Evolutionary conservation across 2,113 vertebrate genomes (phyloP).

Genomic region (Laticauda laticaudata): DNA sequence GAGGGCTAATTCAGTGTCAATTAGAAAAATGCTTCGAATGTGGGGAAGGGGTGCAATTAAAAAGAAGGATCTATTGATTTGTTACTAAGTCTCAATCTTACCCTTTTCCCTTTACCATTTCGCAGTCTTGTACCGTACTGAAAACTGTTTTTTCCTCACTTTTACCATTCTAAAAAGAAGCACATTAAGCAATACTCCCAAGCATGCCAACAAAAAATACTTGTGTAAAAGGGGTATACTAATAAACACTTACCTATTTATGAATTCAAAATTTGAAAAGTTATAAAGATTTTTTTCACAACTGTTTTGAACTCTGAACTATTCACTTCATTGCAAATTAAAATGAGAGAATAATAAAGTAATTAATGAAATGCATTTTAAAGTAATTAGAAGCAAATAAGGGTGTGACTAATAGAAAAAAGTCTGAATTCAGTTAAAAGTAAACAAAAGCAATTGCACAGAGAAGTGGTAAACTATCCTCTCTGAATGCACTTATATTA

Average conservation of each 20-base stretch:
- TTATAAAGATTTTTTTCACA: neutral
- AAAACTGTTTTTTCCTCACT: constrained; percentile 46
- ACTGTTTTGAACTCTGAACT: neutral
- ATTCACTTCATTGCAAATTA: neutral
- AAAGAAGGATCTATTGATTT: constrained; percentile 48
- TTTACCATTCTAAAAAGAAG: constrained; percentile 59
- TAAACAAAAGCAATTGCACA: neutral
- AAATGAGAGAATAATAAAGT: neutral
- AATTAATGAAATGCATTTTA: neutral
- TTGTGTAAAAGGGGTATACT: neutral
- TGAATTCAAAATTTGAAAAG: neutral
- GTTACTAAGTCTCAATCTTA: neutral
- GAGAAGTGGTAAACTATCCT: neutral
- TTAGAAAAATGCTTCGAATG: constrained; percentile 58
- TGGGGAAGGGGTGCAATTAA: constrained; percentile 44
- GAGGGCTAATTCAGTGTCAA: constrained; percentile 63
- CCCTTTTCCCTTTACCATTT: neutral
- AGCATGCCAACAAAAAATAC: neutral
- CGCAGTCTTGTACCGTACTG: constrained; percentile 17
- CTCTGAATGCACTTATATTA: neutral
- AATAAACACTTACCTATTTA: neutral
- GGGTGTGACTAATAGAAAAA: neutral
- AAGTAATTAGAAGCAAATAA: neutral
- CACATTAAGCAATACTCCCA: neutral
- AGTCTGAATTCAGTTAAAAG: neutral